Conservation (phyloP, 2,113 vertebrate species). For the Orthonyx spaldingii region DNA sequence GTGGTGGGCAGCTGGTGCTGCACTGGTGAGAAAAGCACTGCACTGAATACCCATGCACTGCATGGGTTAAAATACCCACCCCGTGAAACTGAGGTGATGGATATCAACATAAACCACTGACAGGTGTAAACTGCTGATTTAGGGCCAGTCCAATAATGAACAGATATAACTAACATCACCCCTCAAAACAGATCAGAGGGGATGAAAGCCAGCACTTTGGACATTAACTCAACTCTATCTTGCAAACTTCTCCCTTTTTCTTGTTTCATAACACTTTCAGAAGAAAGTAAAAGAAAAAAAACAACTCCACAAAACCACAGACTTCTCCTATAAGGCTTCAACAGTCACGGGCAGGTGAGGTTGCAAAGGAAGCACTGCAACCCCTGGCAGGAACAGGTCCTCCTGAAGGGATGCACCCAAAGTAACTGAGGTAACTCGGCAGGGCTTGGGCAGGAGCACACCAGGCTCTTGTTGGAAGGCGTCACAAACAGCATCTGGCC, state of each 20-base stretch:
- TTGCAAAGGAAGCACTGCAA: background rate
- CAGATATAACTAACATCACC: background rate
- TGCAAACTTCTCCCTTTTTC: background rate
- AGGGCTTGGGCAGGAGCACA: background rate
- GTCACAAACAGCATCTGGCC: background rate
- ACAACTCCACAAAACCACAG: background rate
- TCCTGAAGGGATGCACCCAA: too few relatives aligned
- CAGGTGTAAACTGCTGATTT: background rate
- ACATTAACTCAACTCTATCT: background rate
- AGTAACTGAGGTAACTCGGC: rapidly evolving
- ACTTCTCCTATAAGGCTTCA: background rate
- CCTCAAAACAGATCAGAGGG: background rate
- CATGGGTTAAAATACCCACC: background rate
- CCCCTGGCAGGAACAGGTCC: background rate
- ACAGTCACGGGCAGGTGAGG: background rate
- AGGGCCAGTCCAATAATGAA: background rate
- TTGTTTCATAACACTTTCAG: background rate
- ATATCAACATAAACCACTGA: background rate
- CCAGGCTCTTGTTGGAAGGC: background rate
- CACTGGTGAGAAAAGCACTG: background rate
- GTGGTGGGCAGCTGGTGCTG: background rate
- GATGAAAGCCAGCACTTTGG: background rate
- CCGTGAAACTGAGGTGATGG: background rate
- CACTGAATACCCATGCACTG: rapidly evolving
- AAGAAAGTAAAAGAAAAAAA: background rate